Base-by-base conservation (phyloP, 92 coral and sea anemone species). In the Pocillopora meandrina region DNA sequence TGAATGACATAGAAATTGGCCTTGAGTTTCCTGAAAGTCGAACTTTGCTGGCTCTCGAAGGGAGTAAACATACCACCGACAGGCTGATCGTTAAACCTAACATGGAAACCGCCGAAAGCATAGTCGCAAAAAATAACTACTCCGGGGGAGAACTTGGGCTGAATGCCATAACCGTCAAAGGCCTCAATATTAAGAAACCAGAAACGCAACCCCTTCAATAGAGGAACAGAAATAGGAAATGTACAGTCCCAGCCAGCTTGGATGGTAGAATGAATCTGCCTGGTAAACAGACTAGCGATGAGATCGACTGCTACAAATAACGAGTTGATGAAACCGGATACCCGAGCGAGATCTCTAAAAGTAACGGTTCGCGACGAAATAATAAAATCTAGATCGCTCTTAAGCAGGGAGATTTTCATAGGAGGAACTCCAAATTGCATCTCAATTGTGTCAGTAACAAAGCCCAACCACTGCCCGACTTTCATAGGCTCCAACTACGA, bases 391-490 rank as follows among this genome's bases (percentile, higher is more conserved):
- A 5, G 35, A 55, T 34, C 42, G 80, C 33, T 59, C 64, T 26
- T 17, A 23, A 74, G 63, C 79, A 42, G 19, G 20, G 34, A 60
- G 34, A 78, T 62, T 65, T 62, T 61, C 82, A 6, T 78, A 1
- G 79, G 74, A 10, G 78, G 67, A 35, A 69, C 83, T 57, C 65
- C 9, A 76, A 88, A 88, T 26, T 68, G 65, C 69, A 76, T n/a
- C n/a, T n/a, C 76, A 56, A 89, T 78, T 0, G 85, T 89, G 80
- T 89, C 78, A 72, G 79, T 79, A 5, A 84, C 13, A 12, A 84
- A 57, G 5, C 89, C 89, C 20, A 89, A 66, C 83, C 89, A 85
- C 69, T 89, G 73, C 20, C 92, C 89, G 9, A 89, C 70, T 66
- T 89, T 83, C 86, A 87, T 75, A n/a, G 86, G 86, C 55, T 79